Conservation (phyloP, 2,797 vertebrate genomes). For the Pipistrellus kuhlii region DNA sequence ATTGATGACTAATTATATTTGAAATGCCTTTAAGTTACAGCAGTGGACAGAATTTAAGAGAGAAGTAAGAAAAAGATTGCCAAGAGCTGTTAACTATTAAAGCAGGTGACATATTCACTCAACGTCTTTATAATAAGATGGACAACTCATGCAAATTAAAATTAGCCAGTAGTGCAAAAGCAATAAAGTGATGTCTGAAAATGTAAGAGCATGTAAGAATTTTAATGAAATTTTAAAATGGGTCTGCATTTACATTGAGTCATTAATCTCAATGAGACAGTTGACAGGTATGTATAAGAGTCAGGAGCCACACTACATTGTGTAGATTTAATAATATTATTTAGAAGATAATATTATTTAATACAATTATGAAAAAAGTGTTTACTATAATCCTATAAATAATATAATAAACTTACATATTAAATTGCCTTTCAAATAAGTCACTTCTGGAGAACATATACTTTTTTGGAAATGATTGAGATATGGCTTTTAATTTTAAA, state of each 20-base stretch:
- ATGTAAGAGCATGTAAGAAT: constrained; percentile 49
- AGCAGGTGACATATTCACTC: not conserved
- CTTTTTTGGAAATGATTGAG: constrained; percentile 21
- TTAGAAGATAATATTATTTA: constrained; percentile 43
- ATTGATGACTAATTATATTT: not conserved
- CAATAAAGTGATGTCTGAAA: constrained; percentile 50
- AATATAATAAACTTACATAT: not conserved
- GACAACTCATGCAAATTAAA: constrained; percentile 34
- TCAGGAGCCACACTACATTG: not conserved
- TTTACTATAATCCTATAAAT: constrained; percentile 36
- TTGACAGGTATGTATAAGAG: constrained; percentile 54
- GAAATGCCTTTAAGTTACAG: constrained; percentile 21
- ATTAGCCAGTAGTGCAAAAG: constrained; percentile 30
- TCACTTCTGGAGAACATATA: not conserved
- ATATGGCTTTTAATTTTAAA: constrained; percentile 25
- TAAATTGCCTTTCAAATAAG: not conserved
- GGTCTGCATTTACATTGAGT: not conserved
- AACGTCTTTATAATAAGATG: constrained; percentile 23
- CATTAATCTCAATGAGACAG: constrained; percentile 67
- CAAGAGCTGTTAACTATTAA: not conserved
- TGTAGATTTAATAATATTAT: constrained; percentile 22
- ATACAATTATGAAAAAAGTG: not conserved
- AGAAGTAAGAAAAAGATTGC: constrained; percentile 24
- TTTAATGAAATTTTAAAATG: constrained; percentile 63
- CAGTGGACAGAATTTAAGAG: not conserved